Evolutionary conservation across 2,113 vertebrate genomes (phyloP).

Genomic region (Tichodroma muraria): DNA sequence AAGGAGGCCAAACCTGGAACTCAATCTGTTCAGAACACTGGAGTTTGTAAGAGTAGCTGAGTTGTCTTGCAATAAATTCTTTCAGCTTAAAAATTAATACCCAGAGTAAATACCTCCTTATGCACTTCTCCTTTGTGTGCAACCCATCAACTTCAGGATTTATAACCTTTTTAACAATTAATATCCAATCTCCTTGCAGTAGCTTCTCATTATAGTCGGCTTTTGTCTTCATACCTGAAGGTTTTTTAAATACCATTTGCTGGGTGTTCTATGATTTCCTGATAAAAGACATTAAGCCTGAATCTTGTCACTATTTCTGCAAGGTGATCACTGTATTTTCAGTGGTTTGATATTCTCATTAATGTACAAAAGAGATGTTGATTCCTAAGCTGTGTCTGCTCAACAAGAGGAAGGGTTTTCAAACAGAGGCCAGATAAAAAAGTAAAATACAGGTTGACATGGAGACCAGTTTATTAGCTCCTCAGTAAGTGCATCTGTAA

Average conservation of each 20-base stretch:
- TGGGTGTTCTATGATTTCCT: neutral
- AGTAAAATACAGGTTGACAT: neutral
- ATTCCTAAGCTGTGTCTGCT: neutral
- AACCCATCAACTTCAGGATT: neutral
- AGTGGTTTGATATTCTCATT: neutral
- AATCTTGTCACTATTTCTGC: neutral
- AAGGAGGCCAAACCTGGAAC: neutral
- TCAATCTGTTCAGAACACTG: neutral
- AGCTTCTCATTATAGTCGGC: neutral
- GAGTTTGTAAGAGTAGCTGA: neutral
- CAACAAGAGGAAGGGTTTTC: neutral
- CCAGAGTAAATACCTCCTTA: slow-evolving; percentile 1
- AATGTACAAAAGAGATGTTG: neutral
- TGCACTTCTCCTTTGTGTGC: neutral
- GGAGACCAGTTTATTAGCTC: slow-evolving; percentile 19
- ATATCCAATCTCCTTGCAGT: neutral
- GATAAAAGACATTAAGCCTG: neutral
- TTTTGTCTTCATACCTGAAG: neutral
- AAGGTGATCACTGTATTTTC: neutral
- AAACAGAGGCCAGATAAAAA: slow-evolving; percentile 2
- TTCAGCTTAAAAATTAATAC: slow-evolving; percentile 3
- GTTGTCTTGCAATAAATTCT: neutral
- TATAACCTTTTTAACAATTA: slow-evolving; percentile 33
- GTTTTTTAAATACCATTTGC: neutral
- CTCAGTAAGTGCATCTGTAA: slow-evolving; percentile 3